These are phyloP conservation scores for Liodrosophila aerea DNA, from an alignment of 2,888 invertebrate genomes.

Conservation along the genomic window DNA sequence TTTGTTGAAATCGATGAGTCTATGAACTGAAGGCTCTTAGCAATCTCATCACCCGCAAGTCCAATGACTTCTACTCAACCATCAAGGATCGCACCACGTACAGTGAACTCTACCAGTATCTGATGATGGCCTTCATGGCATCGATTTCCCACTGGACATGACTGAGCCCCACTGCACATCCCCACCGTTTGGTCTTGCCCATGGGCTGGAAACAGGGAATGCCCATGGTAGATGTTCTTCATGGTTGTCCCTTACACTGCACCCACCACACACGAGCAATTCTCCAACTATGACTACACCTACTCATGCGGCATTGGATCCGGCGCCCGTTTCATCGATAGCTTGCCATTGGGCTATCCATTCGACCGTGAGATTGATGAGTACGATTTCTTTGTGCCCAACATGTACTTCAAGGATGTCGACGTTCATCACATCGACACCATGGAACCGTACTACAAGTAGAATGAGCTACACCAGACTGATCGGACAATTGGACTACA, in stretches of 20 bases:
- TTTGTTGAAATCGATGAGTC: slow-evolving; percentile 86
- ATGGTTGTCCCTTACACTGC: slow-evolving; percentile 84
- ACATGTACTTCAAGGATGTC: slow-evolving; percentile 87
- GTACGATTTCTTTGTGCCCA: slow-evolving; percentile 86
- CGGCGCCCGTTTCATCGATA: slow-evolving; percentile 84
- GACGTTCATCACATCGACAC: slow-evolving; percentile 86
- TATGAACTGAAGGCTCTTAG: slow-evolving; percentile 84
- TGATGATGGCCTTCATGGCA: slow-evolving; percentile 83
- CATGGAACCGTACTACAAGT: slow-evolving; percentile 70
- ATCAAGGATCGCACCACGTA: slow-evolving; percentile 84
- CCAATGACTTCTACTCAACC: slow-evolving; percentile 81
- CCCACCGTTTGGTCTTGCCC: slow-evolving; percentile 86
- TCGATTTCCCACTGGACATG: slow-evolving; percentile 82
- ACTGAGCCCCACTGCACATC: slow-evolving; percentile 84
- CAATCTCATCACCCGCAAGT: slow-evolving; percentile 76
- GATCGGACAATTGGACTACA: slow-evolving; percentile 75
- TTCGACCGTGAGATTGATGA: slow-evolving; percentile 87
- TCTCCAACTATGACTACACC: slow-evolving; percentile 82
- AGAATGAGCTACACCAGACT: slow-evolving; percentile 65
- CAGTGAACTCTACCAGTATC: slow-evolving; percentile 82
- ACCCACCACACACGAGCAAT: slow-evolving; percentile 67
- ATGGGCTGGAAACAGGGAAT: slow-evolving; percentile 86
- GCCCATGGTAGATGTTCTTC: slow-evolving; percentile 86
- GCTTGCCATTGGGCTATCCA: slow-evolving; percentile 88
- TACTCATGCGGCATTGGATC: slow-evolving; percentile 84